These are phyloP conservation scores for Mesoligia furuncula DNA, from an alignment of 2,888 invertebrate genomes.

Conservation along the genomic window DNA sequence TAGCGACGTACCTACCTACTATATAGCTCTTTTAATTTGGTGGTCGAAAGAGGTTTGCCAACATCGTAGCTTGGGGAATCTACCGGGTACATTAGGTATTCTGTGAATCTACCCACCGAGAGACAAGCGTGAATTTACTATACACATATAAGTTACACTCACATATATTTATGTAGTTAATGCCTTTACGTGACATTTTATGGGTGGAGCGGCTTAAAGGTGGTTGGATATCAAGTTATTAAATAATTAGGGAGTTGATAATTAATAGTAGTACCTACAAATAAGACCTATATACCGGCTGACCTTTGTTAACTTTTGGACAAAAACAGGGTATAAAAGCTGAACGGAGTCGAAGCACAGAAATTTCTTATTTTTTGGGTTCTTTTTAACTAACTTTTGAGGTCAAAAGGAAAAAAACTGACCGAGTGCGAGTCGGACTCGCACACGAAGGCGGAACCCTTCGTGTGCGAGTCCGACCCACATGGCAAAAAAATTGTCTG, in stretches of 20 bases:
- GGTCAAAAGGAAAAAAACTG: no score
- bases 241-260: neutral
- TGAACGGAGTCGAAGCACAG: neutral
- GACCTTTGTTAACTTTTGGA: neutral
- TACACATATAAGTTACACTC: conserved; percentile 58
- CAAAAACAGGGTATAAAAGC: no score
- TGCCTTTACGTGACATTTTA: conserved; percentile 35
- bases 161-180: conserved; percentile 48
- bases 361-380: neutral
- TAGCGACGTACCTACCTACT: conserved; percentile 50
- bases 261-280: neutral
- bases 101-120: conserved; percentile 62
- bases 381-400: no score
- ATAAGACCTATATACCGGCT: neutral
- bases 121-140: conserved; percentile 62
- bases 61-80: conserved; percentile 67
- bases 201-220: conserved; percentile 3
- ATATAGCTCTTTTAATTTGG: conserved; percentile 67
- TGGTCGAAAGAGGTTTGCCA: conserved; percentile 68
- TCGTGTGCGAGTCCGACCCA: no score
- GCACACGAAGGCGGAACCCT: no score
- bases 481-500: no score
- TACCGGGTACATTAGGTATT: conserved; percentile 63
- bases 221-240: neutral
- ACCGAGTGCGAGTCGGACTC: no score